Base-by-base conservation (phyloP, 2,888 invertebrate species). In the Steinernema scapterisci region DNA sequence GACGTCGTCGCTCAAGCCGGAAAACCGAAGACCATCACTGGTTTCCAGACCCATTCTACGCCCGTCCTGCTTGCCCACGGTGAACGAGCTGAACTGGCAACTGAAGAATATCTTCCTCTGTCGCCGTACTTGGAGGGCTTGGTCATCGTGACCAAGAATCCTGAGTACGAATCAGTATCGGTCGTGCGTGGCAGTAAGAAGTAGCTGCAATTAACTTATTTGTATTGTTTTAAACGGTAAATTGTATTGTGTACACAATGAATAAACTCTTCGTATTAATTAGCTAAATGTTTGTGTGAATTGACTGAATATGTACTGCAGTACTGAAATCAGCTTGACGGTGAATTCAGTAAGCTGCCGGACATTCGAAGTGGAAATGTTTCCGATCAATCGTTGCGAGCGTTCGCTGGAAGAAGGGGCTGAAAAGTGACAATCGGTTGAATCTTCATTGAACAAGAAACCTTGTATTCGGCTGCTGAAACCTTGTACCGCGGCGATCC, bases 1-100 rank as follows among this genome's bases (percentile, higher is more conserved):
- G 99, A 99, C 90, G 96, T 97, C 6, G 97, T 99, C 31, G 99
- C 97, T 0, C 97, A 99, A 89, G 99, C 99, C 0, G 99, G 99
- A 52, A 97, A 97, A 83, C 99, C 99, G 0, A 99, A 99, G 90
- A 97, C 97, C 0, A 99, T 99, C 81, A 99, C 99, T 1, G 99
- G 99, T 44, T 99, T 99, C 87, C 99, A 99, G 89, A 99, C 99
- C 0, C 97, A 99, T 89, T 97, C 97, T 2, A 99, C 99, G 2
- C 99, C 99, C 0, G 99, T 99, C 7, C 90, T 99, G 73, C 90
- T 99, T 77, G 95, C 96, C 0, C 94, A 94, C 89, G 99, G 97
- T 3, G 99, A 99, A 89, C 91, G 97, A 80, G 99, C 97, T 0
- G 99, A 99, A 88, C 90, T 99, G 73, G 97, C 99, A 2, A 97